Evolutionary conservation across 2,888 invertebrate species (phyloP), one percentile per base, ranked within the genome.

Genomic region (Agrilus mali): DNA sequence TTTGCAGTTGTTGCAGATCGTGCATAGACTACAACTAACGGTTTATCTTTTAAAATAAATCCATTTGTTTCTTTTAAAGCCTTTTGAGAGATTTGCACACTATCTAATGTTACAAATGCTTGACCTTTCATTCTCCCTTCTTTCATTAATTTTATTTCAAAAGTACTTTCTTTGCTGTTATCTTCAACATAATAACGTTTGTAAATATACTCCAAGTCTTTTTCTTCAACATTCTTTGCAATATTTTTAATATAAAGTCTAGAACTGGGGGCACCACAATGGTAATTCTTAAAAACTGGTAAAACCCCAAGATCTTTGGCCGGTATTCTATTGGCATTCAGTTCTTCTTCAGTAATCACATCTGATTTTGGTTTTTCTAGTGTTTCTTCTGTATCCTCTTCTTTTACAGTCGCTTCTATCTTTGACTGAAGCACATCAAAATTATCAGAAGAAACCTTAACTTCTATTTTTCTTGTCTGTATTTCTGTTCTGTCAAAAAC

Each of bases 101-200:
- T 77, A 41, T 87, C 85, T 42, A 92, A 72, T 1, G 88, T 88
- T 0, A 95, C 75, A 72, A 95, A 95, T 1, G 90, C 93, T 67
- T 95, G 95, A 0, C 94, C 94, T 66, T 93, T 95, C 94, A 95
- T 94, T 58, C 90, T 75, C 1, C 95, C 95, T 64, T 90, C 88
- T 60, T 88, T 86, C 92, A 95, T 89, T 12, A 93, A 73, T 53
- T 86, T 74, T 4, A 94, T 78, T 63, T 77, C 75, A 64, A 79
- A 75, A 36, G 70, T 69, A 47, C 68, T 68, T 40, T 72, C 68
- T 38, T 69, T 53, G 7, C 55, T 52, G 6, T 47, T 44, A 3
- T 50, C 66, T 16, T 64, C 55, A 41, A 67, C 55, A 5, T 43
- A 37, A 58, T 82, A 92, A 41, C 81, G 71, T 46, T 76, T 78